Percentiles rank a stretch among this genome's conserved stretches.
Conservation (phyloP, 2,888 invertebrate genomes). For the Euplagia quadripunctaria region DNA sequence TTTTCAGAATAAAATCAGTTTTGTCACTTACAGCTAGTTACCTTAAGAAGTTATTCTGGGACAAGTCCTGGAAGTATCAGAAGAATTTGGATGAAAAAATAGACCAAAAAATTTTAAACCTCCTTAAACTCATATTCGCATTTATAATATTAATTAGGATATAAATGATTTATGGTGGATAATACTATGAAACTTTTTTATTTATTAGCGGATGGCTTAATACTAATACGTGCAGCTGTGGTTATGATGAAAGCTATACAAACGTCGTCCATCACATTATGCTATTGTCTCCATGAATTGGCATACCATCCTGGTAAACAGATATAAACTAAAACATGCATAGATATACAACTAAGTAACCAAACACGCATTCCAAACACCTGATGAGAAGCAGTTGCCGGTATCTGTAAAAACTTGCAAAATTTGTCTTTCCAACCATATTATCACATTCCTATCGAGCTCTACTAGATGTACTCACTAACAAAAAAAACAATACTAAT, state of each 20-base stretch:
- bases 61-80: too few species aligned
- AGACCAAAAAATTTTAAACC: neutral
- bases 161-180: too few species aligned
- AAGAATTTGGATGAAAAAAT: too few species aligned
- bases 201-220: conserved; percentile 68
- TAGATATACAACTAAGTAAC: too few species aligned
- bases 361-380: too few species aligned
- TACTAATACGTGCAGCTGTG: conserved; percentile 75
- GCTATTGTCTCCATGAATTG: conserved; percentile 69
- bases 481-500: too few species aligned
- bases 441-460: too few species aligned
- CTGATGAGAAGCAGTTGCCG: too few species aligned
- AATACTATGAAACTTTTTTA: neutral
- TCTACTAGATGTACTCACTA: too few species aligned
- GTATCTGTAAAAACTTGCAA: too few species aligned
- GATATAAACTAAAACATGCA: conserved; percentile 21
- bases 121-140: neutral
- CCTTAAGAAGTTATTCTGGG: too few species aligned
- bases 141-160: neutral
- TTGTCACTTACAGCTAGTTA: neutral
- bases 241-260: conserved; percentile 77
- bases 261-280: conserved; percentile 71
- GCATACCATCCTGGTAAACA: conserved; percentile 72
- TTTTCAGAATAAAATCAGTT: neutral
- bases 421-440: too few species aligned